Conservation (phyloP, 2,113 vertebrate genomes). For the Mugil cephalus region DNA sequence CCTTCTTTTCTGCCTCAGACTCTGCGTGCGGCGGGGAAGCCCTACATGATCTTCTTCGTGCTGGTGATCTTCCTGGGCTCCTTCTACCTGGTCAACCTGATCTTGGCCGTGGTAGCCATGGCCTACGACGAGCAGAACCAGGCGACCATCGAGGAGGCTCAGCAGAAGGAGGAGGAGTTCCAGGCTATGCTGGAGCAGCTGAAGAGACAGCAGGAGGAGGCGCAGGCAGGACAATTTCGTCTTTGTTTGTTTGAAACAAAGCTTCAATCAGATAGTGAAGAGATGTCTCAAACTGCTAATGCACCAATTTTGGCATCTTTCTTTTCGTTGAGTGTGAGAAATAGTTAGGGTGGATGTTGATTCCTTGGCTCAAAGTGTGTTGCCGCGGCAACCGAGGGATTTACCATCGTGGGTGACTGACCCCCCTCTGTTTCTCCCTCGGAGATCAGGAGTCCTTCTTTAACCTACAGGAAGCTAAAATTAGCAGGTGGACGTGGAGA, state of each 20-base stretch:
- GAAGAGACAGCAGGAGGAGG: slow-evolving; percentile 97
- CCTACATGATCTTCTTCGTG: slow-evolving; percentile 99
- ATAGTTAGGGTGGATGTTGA: not conserved
- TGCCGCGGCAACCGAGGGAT: slow-evolving; percentile 14
- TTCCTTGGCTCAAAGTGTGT: slow-evolving; percentile 6
- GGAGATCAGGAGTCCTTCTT: not conserved
- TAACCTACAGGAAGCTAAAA: slow-evolving; percentile 4
- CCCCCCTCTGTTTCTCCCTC: slow-evolving; percentile 24
- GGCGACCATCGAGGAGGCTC: slow-evolving; percentile 94
- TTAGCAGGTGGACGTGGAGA: not conserved
- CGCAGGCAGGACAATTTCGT: slow-evolving; percentile 86
- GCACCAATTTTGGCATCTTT: not conserved
- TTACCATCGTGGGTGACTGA: slow-evolving; percentile 27
- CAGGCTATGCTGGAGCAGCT: slow-evolving; percentile 97
- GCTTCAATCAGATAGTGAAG: not conserved
- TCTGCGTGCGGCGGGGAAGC: slow-evolving; percentile 94
- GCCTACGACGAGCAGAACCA: slow-evolving; percentile 99
- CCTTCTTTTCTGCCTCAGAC: slow-evolving; percentile 82
- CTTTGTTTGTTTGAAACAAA: not conserved
- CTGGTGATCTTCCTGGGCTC: slow-evolving; percentile 99
- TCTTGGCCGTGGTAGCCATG: slow-evolving; percentile 99
- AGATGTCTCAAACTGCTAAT: not conserved
- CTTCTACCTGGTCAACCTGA: slow-evolving; percentile 97
- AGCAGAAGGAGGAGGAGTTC: slow-evolving; percentile 97
- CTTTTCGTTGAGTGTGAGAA: not conserved